Evolutionary conservation across 2,113 vertebrate species (phyloP).

Genomic region (Ptyas mucosa): DNA sequence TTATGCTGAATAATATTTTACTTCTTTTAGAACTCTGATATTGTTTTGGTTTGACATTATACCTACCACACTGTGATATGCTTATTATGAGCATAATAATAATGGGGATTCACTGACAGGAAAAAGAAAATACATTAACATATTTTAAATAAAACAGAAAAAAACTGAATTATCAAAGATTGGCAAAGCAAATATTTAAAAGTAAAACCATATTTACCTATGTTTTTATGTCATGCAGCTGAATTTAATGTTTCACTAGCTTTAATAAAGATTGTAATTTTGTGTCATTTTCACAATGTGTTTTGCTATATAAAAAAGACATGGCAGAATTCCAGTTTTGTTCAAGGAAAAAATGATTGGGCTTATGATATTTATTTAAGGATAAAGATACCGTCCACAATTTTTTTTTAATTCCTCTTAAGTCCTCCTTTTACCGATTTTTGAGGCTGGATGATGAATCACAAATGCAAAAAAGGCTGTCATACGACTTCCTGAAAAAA

Average conservation of each 20-base stretch:
- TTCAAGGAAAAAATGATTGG: slow-evolving; percentile 15
- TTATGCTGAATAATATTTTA: not conserved
- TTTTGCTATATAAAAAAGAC: slow-evolving; percentile 13
- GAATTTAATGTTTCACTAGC: slow-evolving; percentile 5
- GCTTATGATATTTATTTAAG: slow-evolving; percentile 13
- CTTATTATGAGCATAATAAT: not conserved
- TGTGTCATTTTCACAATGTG: slow-evolving; percentile 24
- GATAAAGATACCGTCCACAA: not conserved
- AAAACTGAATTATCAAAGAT: not conserved
- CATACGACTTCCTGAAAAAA: slow-evolving; percentile 50
- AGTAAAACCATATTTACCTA: not conserved
- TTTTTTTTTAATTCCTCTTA: not conserved
- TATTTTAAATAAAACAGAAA: not conserved
- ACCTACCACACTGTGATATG: not conserved
- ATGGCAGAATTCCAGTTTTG: slow-evolving; percentile 30
- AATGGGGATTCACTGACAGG: not conserved
- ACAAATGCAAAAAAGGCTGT: not conserved
- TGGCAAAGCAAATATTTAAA: not conserved
- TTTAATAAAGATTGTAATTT: not conserved
- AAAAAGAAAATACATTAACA: not conserved
- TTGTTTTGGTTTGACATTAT: not conserved
- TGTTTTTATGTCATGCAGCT: slow-evolving; percentile 15
- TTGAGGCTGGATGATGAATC: slow-evolving; percentile 38
- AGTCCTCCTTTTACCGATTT: slow-evolving; percentile 32
- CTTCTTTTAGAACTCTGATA: not conserved